Evolutionary conservation across 2,113 vertebrate species (phyloP).

Genomic region (Cervus canadensis): DNA sequence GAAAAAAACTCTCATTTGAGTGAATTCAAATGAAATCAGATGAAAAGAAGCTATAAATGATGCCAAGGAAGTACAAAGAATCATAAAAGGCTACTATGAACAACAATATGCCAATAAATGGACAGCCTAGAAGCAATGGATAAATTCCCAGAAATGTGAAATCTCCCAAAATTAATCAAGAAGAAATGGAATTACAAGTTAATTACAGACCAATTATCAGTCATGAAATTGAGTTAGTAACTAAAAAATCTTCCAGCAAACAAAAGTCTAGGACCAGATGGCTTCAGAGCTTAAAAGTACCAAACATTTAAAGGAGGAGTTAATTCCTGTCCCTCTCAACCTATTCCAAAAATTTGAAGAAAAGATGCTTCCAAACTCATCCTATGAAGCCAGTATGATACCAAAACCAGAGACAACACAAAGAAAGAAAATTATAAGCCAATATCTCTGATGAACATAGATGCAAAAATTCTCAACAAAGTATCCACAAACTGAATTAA

Average conservation of each 20-base stretch:
- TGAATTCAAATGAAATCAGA: background rate
- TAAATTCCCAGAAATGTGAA: background rate
- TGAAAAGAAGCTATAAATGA: background rate
- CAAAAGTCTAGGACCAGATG: background rate
- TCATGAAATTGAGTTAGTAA: background rate
- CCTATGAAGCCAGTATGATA: background rate
- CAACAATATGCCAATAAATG: background rate
- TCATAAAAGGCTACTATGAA: background rate
- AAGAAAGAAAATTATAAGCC: background rate
- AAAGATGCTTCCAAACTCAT: background rate
- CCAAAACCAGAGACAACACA: background rate
- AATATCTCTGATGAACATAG: background rate
- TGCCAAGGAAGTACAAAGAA: background rate
- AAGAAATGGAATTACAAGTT: background rate
- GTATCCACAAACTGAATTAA: background rate
- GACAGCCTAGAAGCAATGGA: background rate
- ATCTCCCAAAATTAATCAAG: background rate
- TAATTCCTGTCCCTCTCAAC: background rate
- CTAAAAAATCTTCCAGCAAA: background rate
- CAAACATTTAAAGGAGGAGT: background rate
- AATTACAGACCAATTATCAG: background rate
- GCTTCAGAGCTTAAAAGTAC: background rate
- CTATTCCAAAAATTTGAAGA: background rate
- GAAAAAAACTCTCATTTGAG: background rate
- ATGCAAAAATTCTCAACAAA: background rate